A percentile compares a stretch with the other conserved stretches of the same genome.
These are phyloP conservation scores for Caenorhabditis sp. DNA, from an alignment of 2,888 invertebrate species.

Conservation along the genomic window DNA sequence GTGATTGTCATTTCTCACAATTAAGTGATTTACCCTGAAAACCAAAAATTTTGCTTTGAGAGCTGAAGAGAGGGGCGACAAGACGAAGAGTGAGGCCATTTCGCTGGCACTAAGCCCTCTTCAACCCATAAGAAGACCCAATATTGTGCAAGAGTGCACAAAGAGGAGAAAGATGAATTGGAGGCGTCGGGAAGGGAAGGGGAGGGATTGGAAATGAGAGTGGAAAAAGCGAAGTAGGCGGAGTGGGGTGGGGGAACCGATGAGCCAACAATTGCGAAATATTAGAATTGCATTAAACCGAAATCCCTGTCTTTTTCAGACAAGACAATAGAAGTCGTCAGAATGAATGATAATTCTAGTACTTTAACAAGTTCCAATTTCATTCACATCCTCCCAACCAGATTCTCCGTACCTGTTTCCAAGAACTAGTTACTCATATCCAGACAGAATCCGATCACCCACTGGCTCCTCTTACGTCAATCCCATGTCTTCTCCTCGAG, in stretches of 20 bases:
- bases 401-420: too few species aligned
- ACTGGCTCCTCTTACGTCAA: conserved; percentile 42
- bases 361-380: too few species aligned
- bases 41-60: background rate
- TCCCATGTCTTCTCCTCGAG: conserved; percentile 7
- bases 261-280: too few species aligned
- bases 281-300: too few species aligned
- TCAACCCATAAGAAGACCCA: conserved; percentile 7
- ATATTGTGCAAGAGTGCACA: conserved; percentile 44
- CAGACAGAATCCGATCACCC: background rate
- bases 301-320: too few species aligned
- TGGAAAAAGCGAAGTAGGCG: background rate
- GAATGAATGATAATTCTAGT: too few species aligned
- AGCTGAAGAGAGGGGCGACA: background rate
- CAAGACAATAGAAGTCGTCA: too few species aligned
- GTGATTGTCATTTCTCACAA: conserved; percentile 37
- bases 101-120: background rate
- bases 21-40: conserved; percentile 32
- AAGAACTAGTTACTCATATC: too few species aligned
- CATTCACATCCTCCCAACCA: too few species aligned
- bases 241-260: too few species aligned
- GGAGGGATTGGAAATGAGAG: background rate
- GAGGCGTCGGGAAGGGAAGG: background rate
- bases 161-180: background rate
- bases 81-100: background rate